phyloP scores from a whole-genome alignment of 2,797 vertebrate species.

The Helicolenus hilgendorfi region DNA sequence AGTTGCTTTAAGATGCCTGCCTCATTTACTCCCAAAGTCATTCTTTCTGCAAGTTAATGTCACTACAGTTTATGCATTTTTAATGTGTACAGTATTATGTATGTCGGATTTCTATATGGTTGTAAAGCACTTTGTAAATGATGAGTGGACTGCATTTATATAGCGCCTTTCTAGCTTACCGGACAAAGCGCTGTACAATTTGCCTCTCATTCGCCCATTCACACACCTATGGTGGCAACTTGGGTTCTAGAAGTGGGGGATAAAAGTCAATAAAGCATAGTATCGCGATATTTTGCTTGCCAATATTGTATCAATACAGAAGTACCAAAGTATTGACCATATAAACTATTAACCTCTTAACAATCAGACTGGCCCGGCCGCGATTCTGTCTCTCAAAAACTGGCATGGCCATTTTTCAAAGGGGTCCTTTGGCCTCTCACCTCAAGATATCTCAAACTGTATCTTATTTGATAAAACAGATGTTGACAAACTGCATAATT shows the following conservation, averaged over 20 bases:
- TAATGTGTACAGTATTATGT: background rate
- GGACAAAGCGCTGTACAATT: too few relatives aligned
- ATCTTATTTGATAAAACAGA: too few relatives aligned
- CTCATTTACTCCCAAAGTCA: background rate
- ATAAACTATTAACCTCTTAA: too few relatives aligned
- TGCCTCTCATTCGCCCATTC: background rate
- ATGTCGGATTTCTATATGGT: background rate
- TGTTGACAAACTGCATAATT: too few relatives aligned
- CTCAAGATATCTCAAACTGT: too few relatives aligned
- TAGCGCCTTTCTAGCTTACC: background rate
- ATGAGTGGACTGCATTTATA: background rate
- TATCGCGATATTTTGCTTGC: rapidly evolving
- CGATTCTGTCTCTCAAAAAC: too few relatives aligned
- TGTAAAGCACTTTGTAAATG: background rate
- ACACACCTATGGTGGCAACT: background rate
- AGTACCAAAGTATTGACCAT: too few relatives aligned
- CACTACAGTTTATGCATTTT: background rate
- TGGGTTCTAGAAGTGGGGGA: rapidly evolving
- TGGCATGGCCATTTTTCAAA: too few relatives aligned
- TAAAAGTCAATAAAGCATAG: too few relatives aligned
- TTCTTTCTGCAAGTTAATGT: background rate
- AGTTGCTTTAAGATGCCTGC: background rate
- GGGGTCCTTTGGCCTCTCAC: too few relatives aligned
- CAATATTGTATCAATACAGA: too few relatives aligned
- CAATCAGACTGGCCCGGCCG: too few relatives aligned